Evolutionary conservation across 1,140 invertebrate species (phyloP), one percentile per base, ranked within the genome.

Genomic region (Neodiprion lecontei): DNA sequence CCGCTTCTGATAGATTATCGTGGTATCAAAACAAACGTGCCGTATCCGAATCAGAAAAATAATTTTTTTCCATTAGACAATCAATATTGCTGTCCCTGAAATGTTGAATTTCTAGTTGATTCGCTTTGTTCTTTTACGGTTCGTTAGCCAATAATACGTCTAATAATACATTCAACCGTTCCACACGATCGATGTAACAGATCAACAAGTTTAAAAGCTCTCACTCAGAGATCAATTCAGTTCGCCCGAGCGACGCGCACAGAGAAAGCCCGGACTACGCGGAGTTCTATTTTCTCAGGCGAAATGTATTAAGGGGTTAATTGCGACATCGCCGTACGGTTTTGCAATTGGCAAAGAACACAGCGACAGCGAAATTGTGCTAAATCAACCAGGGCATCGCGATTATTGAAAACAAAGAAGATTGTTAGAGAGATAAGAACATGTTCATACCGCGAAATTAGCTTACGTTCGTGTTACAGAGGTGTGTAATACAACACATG

Each of bases 191-290:
- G 53, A 61, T 17, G n/a, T 61, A 61, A 61, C 4, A 14, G 11
- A 61, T 61, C 53, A 61, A 61, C 53, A 61, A 61, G 53, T 61
- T 61, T 61, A 5, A 61, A 11, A 61, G 53, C 53, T 61, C 53
- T 61, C 53, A 61, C 53, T 17, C 11, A 14, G 53, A 61, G 11
- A 17, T 61, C 28, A 40, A 40, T 3, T 40, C 28, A 40, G 28
- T 40, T 40, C 28, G 28, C 28, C 28, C 5, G 28, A 40, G 28
- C 28, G 28, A 40, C 28, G 28, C 28, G 28, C 28, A 40, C 28
- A 40, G 28, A 40, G 28, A 40, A 40, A 40, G 28, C 28, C 28
- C 28, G 28, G 28, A 40, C 28, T 40, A 40, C 28, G 28, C 5
- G 28, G 28, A 40, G 28, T 40, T 40, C 28, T 40, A 65, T 65